A percentile compares a stretch with the other conserved stretches of the same genome.
These are phyloP conservation scores for Sander lucioperca DNA, from an alignment of 2,113 vertebrate genomes.

Conservation along the genomic window DNA sequence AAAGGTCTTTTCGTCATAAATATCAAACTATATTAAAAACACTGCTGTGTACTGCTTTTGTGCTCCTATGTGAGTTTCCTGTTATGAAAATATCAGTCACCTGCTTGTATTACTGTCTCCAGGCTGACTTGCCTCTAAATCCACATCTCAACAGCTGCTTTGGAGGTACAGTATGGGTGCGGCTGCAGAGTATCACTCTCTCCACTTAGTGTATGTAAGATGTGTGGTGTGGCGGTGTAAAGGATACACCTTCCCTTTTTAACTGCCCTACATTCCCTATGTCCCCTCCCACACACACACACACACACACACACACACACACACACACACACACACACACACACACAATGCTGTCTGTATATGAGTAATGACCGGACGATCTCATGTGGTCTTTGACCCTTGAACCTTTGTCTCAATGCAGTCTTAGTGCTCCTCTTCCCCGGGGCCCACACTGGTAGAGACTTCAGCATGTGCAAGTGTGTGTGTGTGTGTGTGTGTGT, in stretches of 20 bases:
- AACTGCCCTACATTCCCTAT: conserved; percentile 76
- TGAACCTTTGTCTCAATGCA: conserved; percentile 57
- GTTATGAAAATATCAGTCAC: conserved; percentile 48
- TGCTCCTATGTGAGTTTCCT: conserved; percentile 6
- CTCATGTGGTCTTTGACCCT: conserved; percentile 70
- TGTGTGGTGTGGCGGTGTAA: conserved; percentile 63
- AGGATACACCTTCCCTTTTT: conserved; percentile 77
- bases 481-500: neutral
- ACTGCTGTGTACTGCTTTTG: conserved; percentile 13
- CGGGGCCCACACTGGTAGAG: conserved; percentile 47
- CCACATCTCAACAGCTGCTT: conserved; percentile 65
- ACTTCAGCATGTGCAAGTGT: conserved; percentile 11
- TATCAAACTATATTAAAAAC: conserved; percentile 45
- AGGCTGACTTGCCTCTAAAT: conserved; percentile 6
- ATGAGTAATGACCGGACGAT: conserved; percentile 66
- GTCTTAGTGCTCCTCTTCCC: conserved; percentile 47
- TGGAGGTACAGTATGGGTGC: conserved; percentile 15
- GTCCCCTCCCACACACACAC: conserved; percentile 24
- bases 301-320: conserved; percentile 24
- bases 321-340: conserved; percentile 28
- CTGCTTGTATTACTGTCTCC: conserved; percentile 27
- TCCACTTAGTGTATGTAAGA: conserved; percentile 35
- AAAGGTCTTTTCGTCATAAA: conserved; percentile 26
- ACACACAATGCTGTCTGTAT: conserved; percentile 51
- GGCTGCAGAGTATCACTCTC: conserved; percentile 19